These are phyloP conservation scores for Zapus hudsonius DNA, from an alignment of 2,113 vertebrate species.

Conservation along the genomic window DNA sequence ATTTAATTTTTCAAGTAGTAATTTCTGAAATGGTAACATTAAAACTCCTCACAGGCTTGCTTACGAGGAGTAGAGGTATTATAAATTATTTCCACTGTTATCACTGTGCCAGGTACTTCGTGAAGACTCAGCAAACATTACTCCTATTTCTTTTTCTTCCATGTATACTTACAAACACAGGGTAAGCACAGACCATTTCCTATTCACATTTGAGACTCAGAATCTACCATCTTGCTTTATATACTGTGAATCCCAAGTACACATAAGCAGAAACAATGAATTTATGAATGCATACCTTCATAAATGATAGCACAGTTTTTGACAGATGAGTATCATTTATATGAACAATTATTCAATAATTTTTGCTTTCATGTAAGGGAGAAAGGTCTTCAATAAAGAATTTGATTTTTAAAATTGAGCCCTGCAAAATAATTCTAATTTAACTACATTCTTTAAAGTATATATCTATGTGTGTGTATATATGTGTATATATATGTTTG, in stretches of 20 bases:
- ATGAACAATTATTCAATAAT: neutral
- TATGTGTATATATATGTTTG: constrained; percentile 38
- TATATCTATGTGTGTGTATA: too few species aligned
- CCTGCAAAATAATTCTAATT: constrained; percentile 46
- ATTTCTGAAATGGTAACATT: constrained; percentile 11
- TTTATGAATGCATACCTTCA: neutral
- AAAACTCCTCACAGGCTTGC: neutral
- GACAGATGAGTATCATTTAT: neutral
- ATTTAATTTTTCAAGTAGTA: constrained; percentile 13
- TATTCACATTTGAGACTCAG: too few species aligned
- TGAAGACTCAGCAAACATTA: neutral
- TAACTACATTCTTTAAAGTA: constrained; percentile 51
- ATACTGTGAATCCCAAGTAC: neutral
- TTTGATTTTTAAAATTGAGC: constrained; percentile 35
- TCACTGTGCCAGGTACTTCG: neutral
- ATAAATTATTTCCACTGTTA: neutral
- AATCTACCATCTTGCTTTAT: constrained; percentile 24
- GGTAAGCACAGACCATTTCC: constrained; percentile 37
- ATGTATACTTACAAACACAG: neutral
- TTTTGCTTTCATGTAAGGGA: constrained; percentile 40
- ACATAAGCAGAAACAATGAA: neutral
- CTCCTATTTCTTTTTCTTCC: constrained; percentile 24
- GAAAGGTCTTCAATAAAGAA: constrained; percentile 43
- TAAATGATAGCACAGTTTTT: constrained; percentile 18
- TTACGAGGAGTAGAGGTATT: neutral